Conservation (phyloP, 2,888 invertebrate species). For the Eudasyphora cyanicolor region DNA sequence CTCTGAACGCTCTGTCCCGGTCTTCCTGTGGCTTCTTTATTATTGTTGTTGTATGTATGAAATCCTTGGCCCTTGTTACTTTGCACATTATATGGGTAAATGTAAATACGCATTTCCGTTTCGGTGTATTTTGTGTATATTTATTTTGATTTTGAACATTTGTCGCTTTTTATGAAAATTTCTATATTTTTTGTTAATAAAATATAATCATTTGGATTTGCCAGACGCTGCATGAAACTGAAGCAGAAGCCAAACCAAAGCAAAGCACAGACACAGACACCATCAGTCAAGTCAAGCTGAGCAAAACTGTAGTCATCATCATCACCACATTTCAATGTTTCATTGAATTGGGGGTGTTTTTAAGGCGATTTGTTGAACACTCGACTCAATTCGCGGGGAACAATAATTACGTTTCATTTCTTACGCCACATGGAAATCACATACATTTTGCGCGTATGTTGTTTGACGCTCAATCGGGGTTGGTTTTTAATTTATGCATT, state of each 20-base stretch:
- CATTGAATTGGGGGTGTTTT: slow-evolving; percentile 29
- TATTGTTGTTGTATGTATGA: slow-evolving; percentile 34
- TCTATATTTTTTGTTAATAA: slow-evolving; percentile 43
- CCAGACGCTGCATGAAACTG: too few species aligned
- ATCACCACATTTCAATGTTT: slow-evolving; percentile 24
- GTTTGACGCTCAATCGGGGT: slow-evolving; percentile 52
- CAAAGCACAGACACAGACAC: slow-evolving; percentile 17
- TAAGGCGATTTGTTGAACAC: slow-evolving; percentile 53
- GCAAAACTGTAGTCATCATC: slow-evolving; percentile 11
- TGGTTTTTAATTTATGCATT: slow-evolving; percentile 62
- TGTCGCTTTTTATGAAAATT: neutral
- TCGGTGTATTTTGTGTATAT: neutral
- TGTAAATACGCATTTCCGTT: neutral
- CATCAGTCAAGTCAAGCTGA: neutral
- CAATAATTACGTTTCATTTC: neutral
- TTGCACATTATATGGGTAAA: too few species aligned
- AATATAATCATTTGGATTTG: slow-evolving; percentile 58
- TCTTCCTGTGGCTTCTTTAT: too few species aligned
- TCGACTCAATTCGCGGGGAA: neutral
- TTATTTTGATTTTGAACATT: slow-evolving; percentile 8
- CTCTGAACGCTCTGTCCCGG: too few species aligned
- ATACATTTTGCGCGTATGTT: neutral
- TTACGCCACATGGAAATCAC: neutral
- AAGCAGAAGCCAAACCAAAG: neutral
- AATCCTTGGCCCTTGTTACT: neutral